Evolutionary conservation across 2,113 vertebrate genomes (phyloP).

Genomic region (Atlantisia rogersi): DNA sequence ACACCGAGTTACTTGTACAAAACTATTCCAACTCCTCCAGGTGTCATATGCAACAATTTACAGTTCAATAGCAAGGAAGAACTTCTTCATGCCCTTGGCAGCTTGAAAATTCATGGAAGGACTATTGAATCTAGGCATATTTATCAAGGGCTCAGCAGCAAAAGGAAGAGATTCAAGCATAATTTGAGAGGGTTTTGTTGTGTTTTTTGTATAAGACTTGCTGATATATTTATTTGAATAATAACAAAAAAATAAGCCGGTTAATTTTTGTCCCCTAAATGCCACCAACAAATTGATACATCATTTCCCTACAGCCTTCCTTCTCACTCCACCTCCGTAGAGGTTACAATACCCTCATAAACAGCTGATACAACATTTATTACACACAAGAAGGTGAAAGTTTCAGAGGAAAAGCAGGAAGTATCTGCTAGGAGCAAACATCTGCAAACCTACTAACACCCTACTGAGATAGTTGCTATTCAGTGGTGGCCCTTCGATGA

Average conservation of each 20-base stretch:
- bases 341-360: not conserved
- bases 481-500: not conserved
- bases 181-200: not conserved
- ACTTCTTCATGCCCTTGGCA: not conserved
- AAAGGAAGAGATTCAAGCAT: not conserved
- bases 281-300: not conserved
- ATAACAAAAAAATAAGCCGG: not conserved
- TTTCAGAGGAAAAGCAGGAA: not conserved
- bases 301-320: not conserved
- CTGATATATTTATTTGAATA: not conserved
- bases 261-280: not conserved
- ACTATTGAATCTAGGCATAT: not conserved
- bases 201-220: not conserved
- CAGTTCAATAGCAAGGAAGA: conserved; percentile 19
- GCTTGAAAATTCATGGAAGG: conserved; percentile 25
- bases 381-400: not conserved
- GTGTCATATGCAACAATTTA: conserved; percentile 42
- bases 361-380: not conserved
- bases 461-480: not conserved
- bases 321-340: not conserved
- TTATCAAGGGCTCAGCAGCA: not conserved
- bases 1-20: conserved; percentile 12
- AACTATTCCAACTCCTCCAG: not conserved
- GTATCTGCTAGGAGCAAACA: not conserved
- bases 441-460: not conserved